phyloP scores from a whole-genome alignment of 2,113 vertebrate species.

The Pogona vitticeps region DNA sequence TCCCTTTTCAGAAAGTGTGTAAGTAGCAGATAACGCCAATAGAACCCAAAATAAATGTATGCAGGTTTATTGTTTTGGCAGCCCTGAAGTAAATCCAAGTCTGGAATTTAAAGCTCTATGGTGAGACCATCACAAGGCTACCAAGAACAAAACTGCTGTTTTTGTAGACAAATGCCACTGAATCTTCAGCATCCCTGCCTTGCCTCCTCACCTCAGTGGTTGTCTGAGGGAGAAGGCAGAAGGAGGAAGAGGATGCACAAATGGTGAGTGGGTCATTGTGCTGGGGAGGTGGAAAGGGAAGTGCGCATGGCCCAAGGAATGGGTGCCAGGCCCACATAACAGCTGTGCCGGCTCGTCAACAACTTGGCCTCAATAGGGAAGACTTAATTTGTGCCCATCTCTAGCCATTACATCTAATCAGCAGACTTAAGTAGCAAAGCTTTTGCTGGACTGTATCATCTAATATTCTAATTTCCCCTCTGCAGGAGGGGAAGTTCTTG shows the following conservation, averaged over 20 bases:
- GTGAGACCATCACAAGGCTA: not conserved
- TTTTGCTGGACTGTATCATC: not conserved
- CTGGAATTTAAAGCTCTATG: not conserved
- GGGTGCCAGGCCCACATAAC: too few species aligned
- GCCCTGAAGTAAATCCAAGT: not conserved
- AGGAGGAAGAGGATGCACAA: too few species aligned
- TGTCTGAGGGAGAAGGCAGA: too few species aligned
- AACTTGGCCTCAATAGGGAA: too few species aligned
- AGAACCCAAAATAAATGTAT: not conserved
- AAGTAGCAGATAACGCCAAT: not conserved
- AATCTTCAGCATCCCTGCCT: too few species aligned
- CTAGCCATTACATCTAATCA: not conserved
- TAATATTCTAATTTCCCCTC: too few species aligned
- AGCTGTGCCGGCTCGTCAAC: too few species aligned
- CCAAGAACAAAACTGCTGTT: not conserved
- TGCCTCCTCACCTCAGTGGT: too few species aligned
- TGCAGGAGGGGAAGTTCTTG: not conserved
- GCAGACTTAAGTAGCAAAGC: not conserved
- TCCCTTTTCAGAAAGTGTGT: too few species aligned
- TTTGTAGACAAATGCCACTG: not conserved
- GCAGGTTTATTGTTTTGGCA: not conserved
- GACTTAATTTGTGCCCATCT: not conserved
- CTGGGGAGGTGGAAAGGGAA: too few species aligned
- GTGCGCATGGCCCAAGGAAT: too few species aligned
- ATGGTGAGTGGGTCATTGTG: too few species aligned